Base-by-base conservation (phyloP, 1,140 invertebrate species). In the Rhynchophorus ferrugineus region DNA sequence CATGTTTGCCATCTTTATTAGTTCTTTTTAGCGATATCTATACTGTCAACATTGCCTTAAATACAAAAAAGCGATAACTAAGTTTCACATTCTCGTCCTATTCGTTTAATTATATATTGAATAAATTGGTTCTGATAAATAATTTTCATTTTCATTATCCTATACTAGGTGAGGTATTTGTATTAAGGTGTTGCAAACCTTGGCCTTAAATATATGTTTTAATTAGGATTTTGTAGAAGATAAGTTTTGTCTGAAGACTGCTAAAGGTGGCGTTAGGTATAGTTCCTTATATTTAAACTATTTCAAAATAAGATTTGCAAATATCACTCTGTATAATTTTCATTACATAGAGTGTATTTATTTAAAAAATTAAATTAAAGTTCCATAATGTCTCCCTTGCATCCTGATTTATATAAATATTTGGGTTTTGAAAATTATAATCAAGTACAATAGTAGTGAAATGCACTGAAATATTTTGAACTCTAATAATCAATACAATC, bases 361-460 rank as follows among this genome's bases (percentile, higher is more conserved):
- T 29, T 29, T 29, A 11, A 11, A 6, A 11, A 29, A 11, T 5
- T 29, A 29, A 5, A 29, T 6, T 6, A 29, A 29, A 29, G 5
- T 6, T 29, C 24, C 24, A n/a, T n/a, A n/a, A n/a, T n/a, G n/a
- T n/a, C 24, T 5, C 5, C 11, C 24, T 11, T 29, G 11, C 24
- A 29, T 29, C 24, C 24, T 29, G 11, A 29, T 5, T 29, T 29
- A 29, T 29, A 29, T 6, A 29, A 11, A 11, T 41, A 18, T 41
- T 3, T 8, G 18, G n/a, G 9, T 41, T 41, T 18, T 41, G 20
- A 18, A 41, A 41, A 41, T 41, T 41, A 18, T 41, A 41, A 41
- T 18, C 18, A 41, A 41, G 18, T 41, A 18, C 16, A 41, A 41
- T n/a, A 19, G 18, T 37, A 37, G 35, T 13, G 35, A 37, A 37